Percentiles rank a stretch among this genome's conserved stretches.
Conservation (phyloP, 1,140 invertebrate genomes). For the Trachymyrmex septentrionalis region DNA sequence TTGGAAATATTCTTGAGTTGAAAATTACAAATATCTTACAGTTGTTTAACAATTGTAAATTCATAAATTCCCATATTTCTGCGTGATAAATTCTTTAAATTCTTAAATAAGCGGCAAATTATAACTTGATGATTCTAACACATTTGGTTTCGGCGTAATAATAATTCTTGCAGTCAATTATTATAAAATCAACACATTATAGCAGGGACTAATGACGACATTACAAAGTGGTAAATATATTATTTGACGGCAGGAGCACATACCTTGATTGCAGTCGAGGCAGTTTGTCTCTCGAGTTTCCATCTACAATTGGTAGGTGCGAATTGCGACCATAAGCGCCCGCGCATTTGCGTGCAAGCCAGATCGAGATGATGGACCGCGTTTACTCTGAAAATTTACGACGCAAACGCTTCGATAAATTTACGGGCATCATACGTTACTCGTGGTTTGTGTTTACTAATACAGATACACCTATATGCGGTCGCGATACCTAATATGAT, state of each 20-base stretch:
- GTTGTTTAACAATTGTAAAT: neutral
- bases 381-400: conserved; percentile 79
- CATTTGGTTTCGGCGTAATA: neutral
- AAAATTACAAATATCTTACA: neutral
- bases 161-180: neutral
- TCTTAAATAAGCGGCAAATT: neutral
- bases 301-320: conserved; percentile 53
- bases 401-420: conserved; percentile 77
- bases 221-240: conserved; percentile 16
- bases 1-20: neutral
- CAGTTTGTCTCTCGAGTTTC: conserved; percentile 58
- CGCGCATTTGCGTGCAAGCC: conserved; percentile 26
- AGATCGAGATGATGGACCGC: conserved; percentile 36
- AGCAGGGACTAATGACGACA: conserved; percentile 9
- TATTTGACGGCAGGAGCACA: conserved; percentile 28
- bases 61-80: neutral
- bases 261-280: conserved; percentile 50
- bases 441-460: conserved; percentile 71
- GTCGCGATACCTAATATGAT: conserved; percentile 8
- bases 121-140: neutral
- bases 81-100: neutral
- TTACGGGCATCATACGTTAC: conserved; percentile 71
- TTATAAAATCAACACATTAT: neutral
- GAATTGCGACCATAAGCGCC: conserved; percentile 58
- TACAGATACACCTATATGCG: conserved; percentile 63